Base-by-base conservation (phyloP, 2,113 vertebrate species). In the Mesocricetus auratus region DNA sequence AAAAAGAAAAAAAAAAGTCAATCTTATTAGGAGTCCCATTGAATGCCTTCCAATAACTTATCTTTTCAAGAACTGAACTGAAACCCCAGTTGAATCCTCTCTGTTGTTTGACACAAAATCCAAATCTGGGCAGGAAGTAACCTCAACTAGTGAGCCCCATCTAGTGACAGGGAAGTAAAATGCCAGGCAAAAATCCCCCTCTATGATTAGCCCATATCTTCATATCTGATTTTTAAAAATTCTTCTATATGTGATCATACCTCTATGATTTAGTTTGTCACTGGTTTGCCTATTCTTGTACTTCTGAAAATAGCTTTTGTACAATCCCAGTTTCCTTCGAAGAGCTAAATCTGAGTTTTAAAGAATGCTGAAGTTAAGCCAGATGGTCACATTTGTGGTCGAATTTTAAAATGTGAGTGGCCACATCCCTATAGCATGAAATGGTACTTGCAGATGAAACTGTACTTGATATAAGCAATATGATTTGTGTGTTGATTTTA, bases 81-180 rank as follows among this genome's bases (percentile, higher is more conserved):
- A 89, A 39, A 1, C 16, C 94, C 79, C 77, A 39, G 83, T 64
- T 91, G 95, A 53, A 88, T 96, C 93, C 74, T 69, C 85, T 64
- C 33, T 0, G 0, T 4, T 96, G 93, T 92, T 19, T 39, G 17
- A 17, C 73, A 9, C 75, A 64, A 95, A 77, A 90, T 60, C 83
- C 82, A n/a, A 42, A 89, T 95, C 62, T 29, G 36, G 56, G 85
- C 82, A 50, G 73, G 50, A 95, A 96, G 42, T 96, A 98, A 98
- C 98, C 24, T 83, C 81, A 83, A 62, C 81, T 10, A 45, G 58
- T 19, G 81, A 42, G 81, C 81, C n/a, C 98, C 98, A 99, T 97
- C 98, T 99, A 98, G 98, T 97, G 98, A 95, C 26, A 97, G 98
- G 98, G 98, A 98, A 97, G 85, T 93, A 97, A 97, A 97, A 39